phyloP scores from a whole-genome alignment of 2,113 vertebrate genomes.

The Chaetodon auriga region DNA sequence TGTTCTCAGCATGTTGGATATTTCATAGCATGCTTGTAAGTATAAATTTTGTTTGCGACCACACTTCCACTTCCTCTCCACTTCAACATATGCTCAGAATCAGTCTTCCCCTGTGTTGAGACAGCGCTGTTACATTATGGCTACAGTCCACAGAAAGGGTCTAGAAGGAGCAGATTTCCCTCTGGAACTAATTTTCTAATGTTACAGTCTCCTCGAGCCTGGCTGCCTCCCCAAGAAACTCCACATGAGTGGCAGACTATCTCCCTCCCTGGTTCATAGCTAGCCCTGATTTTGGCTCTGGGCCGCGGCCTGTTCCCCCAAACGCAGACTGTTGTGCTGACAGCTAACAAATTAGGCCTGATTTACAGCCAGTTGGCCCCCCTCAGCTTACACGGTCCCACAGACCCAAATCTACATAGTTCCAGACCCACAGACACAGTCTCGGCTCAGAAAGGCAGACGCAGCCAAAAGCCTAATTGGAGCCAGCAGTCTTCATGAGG shows the following conservation, averaged over 20 bases:
- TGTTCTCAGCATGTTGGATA: constrained; percentile 59
- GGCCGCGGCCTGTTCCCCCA: constrained; percentile 76
- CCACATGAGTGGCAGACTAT: constrained; percentile 81
- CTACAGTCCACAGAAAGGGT: constrained; percentile 67
- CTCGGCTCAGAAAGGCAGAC: constrained; percentile 67
- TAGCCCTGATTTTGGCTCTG: constrained; percentile 77
- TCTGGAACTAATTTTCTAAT: constrained; percentile 85
- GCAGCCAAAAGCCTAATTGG: constrained; percentile 76
- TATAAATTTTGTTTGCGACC: constrained; percentile 64
- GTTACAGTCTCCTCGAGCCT: constrained; percentile 75
- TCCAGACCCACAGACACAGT: constrained; percentile 80
- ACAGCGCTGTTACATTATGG: constrained; percentile 70
- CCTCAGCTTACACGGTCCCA: constrained; percentile 74
- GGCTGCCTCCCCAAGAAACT: constrained; percentile 77
- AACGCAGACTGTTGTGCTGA: constrained; percentile 85
- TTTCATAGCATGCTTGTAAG: constrained; percentile 51
- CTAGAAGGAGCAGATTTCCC: constrained; percentile 78
- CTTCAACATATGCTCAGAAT: constrained; percentile 68
- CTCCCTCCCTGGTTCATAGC: constrained; percentile 76
- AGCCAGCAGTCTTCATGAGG: constrained; percentile 72
- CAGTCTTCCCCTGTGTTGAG: constrained; percentile 57
- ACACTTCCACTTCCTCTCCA: constrained; percentile 69
- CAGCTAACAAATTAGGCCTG: constrained; percentile 88
- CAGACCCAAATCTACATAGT: constrained; percentile 81
- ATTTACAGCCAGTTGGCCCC: constrained; percentile 85